Evolutionary conservation across 2,888 invertebrate species (phyloP), one percentile per base, ranked within the genome.

Genomic region (Spatulosminthurus flaviceps): DNA sequence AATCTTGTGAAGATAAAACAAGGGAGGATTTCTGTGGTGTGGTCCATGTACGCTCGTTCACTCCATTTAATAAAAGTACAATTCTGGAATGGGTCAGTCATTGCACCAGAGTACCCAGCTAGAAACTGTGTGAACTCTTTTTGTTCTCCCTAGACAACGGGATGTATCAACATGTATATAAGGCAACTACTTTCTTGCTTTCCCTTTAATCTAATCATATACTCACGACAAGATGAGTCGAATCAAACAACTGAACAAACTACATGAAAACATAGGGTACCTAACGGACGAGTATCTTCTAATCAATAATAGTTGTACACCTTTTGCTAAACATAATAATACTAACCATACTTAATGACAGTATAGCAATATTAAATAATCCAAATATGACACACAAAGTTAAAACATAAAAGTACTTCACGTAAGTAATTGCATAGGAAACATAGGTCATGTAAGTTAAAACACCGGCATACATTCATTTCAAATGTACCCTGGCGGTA

Each of bases 151-250:
- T 42, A 24, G 64, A 64, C 22, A 64, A 64, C 64, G 64, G 64
- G 26, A 64, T 64, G 26, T 78, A 71, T 61, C 64, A 71, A 64
- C 77, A 70, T 43, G n/a, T 24, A 70, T 72, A 42, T 78, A 78
- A 78, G 78, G 78, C 78, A 78, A 78, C 78, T 78, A 78, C 72
- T 72, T 42, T 78, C 71, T 78, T 78, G 41, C 60, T 61, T 72
- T 41, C 26, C 61, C 16, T 22, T 43, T 72, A n/a, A 43, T 43
- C 72, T 43, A 72, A 43, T 24, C 22, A 64, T n/a, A n/a, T 51
- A 51, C 51, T 34, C 51, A 51, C 51, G 51, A n/a, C 51, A 51
- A n/a, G 51, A 11, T 51, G 51, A 51, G 16, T 51, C 51, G 51
- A 34, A 34, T 34, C 34, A 9, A 34, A n/a, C 13, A 19, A 51